Percentiles rank a stretch among this genome's conserved stretches.
Evolutionary conservation across 2,797 vertebrate species (phyloP).

Genomic region (Buceros bicornis): DNA sequence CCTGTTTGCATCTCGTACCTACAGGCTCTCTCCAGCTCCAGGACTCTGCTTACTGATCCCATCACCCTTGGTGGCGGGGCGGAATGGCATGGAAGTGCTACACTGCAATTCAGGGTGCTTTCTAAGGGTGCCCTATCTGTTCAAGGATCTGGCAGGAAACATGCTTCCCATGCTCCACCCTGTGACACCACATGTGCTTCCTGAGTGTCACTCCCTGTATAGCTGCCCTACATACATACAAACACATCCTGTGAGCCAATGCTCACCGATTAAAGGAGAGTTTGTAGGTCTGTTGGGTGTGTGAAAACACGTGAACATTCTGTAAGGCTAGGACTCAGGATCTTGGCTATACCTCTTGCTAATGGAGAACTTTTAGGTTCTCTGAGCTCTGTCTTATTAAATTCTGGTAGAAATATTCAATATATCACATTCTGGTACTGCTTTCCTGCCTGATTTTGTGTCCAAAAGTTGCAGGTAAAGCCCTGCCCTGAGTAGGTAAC

Average conservation of each 20-base stretch:
- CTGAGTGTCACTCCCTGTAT: neutral
- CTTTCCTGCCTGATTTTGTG: neutral
- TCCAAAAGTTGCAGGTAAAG: neutral
- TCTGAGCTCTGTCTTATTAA: neutral
- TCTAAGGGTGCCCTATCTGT: neutral
- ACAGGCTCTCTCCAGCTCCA: neutral
- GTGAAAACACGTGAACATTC: neutral
- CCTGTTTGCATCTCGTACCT: neutral
- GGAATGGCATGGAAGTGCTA: accelerated
- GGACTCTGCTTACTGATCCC: neutral
- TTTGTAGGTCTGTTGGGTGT: neutral
- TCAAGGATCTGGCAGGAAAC: neutral
- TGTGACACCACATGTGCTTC: neutral
- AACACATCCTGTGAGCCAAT: neutral
- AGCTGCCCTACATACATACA: neutral
- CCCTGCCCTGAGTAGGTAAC: neutral
- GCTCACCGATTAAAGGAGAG: neutral
- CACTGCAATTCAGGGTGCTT: neutral
- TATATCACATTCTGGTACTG: neutral
- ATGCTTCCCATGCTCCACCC: neutral
- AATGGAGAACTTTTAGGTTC: neutral
- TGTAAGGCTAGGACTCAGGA: neutral
- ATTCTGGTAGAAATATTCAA: neutral
- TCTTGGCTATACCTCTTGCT: neutral
- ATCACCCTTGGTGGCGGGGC: neutral